A percentile compares a stretch with the other conserved stretches of the same genome.
phyloP scores from a whole-genome alignment of 2,113 vertebrate species.

The Plecturocebus donacophilus region DNA sequence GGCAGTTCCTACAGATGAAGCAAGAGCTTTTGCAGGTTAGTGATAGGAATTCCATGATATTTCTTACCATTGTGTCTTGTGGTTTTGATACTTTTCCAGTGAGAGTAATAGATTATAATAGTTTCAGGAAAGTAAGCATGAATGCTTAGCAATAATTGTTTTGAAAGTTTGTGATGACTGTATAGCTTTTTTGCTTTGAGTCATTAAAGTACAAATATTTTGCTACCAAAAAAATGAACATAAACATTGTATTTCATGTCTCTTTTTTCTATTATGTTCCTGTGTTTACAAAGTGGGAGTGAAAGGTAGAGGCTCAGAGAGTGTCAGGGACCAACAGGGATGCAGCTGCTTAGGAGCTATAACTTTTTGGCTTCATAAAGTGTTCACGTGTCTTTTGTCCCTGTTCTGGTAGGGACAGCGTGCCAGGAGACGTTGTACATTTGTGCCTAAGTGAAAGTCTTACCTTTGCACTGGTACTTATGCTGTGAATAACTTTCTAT shows the following conservation, averaged over 20 bases:
- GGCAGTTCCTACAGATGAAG: slow-evolving; percentile 98
- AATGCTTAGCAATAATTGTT: background rate
- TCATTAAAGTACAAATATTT: slow-evolving; percentile 12
- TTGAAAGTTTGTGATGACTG: slow-evolving; percentile 1
- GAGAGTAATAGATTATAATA: background rate
- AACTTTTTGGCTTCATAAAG: background rate
- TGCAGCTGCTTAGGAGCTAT: background rate
- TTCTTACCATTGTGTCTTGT: background rate
- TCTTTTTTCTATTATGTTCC: background rate
- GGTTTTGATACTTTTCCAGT: background rate
- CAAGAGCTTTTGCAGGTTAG: slow-evolving; percentile 96
- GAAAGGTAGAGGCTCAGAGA: background rate
- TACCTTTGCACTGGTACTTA: slow-evolving; percentile 24
- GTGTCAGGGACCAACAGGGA: background rate
- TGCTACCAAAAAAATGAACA: slow-evolving; percentile 14
- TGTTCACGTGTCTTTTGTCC: background rate
- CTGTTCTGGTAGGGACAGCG: background rate
- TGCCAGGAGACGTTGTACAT: background rate
- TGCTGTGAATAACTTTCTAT: slow-evolving; percentile 1
- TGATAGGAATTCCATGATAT: background rate
- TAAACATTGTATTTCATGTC: background rate
- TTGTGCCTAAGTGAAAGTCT: background rate
- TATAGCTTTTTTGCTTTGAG: slow-evolving; percentile 25
- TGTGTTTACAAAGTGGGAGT: background rate
- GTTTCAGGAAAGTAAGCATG: slow-evolving; percentile 35